Evolutionary conservation across 2,888 invertebrate species (phyloP).

Genomic region (Strigamia maritima): DNA sequence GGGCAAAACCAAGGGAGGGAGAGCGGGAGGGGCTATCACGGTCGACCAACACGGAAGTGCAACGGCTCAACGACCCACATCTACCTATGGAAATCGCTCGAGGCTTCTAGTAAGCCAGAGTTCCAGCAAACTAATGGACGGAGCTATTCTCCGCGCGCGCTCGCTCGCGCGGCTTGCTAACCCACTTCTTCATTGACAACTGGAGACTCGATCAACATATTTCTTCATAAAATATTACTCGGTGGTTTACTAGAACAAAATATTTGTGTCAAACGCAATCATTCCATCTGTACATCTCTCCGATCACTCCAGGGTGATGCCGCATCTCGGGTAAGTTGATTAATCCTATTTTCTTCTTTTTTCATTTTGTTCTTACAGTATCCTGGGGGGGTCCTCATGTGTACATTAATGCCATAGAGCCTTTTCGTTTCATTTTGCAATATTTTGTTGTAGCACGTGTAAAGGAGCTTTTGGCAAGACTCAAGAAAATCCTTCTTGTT

Average conservation of each 20-base stretch:
- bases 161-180: slow-evolving; percentile 30
- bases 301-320: slow-evolving; percentile 19
- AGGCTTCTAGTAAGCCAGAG: slow-evolving; percentile 1
- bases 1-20: slow-evolving; percentile 13
- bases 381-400: neutral
- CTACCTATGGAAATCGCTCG: slow-evolving; percentile 22
- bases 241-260: slow-evolving; percentile 4
- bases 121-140: neutral
- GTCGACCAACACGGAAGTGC: slow-evolving; percentile 31
- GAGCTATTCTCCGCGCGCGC: slow-evolving; percentile 12
- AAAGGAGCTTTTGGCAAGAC: neutral
- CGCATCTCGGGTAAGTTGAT: slow-evolving; percentile 28
- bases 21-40: slow-evolving; percentile 32
- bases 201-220: neutral
- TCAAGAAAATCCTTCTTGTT: neutral
- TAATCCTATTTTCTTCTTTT: neutral
- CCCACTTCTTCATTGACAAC: slow-evolving; percentile 31
- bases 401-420: neutral
- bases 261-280: slow-evolving; percentile 13
- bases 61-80: slow-evolving; percentile 31
- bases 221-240: neutral
- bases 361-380: neutral
- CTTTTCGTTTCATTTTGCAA: neutral
- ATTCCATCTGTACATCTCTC: neutral
- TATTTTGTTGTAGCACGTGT: neutral